Evolutionary conservation across 2,113 vertebrate genomes (phyloP), one percentile per base, ranked within the genome.

Genomic region (Okapia johnstoni): DNA sequence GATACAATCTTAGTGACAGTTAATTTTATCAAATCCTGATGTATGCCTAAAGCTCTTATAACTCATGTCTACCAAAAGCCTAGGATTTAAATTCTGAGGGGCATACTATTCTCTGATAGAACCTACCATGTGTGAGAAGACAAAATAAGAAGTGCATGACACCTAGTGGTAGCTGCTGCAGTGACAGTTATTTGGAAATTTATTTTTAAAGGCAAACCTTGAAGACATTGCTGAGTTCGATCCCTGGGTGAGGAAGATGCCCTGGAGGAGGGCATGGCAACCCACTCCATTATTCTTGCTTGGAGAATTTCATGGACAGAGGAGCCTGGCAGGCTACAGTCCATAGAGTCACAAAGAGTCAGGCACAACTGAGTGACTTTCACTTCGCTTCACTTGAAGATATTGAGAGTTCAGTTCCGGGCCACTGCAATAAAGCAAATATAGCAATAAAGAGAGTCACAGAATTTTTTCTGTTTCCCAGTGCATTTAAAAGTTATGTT

Each of bases 131-230:
- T 25, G 15, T 13, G 21, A 57, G 60, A 70, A 52, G 46, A 76
- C 70, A 96, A 55, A 80, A 11, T 93, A 50, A 97, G 96, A 97
- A 43, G n/a, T 26, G 43, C 1, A 5, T 97, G 98, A 97, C 98
- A 98, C 94, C 98, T 98, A 97, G 98, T 97, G 98, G 98, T 30
- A 54, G 26, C 19, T 91, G 40, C n/a, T 70, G 28, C 28, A 73
- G 54, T 30, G 90, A 84, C 96, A 96, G 21, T 9, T 46, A 40
- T 58, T 83, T 10, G 77, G 55, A 28, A 63, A 60, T 57, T 28
- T 92, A 21, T 28, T 97, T 91, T 91, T 52, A 26, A 55, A 83
- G 21, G 12, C 52, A 40, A 26, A 26, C 13, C n/a, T 40, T 55
- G 21, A 25, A 83, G 21, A 55, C 26, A 55, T 26, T 26, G 36